These are phyloP conservation scores for Caenorhabditis tropicalis DNA, from an alignment of 1,140 invertebrate species.

Conservation along the genomic window DNA sequence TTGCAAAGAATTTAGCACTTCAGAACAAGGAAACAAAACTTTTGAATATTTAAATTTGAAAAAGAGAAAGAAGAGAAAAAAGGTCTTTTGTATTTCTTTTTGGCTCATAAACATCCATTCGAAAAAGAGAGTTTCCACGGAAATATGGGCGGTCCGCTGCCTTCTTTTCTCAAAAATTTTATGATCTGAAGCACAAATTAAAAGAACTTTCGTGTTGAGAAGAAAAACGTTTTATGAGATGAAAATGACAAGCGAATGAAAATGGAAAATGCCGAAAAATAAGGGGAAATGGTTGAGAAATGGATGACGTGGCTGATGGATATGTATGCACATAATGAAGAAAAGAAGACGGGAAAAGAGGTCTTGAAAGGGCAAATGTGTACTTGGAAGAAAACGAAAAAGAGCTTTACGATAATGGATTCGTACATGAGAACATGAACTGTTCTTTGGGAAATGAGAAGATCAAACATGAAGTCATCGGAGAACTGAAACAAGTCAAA, in stretches of 20 bases:
- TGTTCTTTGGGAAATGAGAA: not conserved
- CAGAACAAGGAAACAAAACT: not conserved
- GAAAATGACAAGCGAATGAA: not conserved
- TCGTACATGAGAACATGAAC: not conserved
- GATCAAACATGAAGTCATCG: not conserved
- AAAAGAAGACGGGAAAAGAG: not conserved
- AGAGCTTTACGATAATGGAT: not conserved
- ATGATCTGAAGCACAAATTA: not conserved
- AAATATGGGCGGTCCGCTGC: slow-evolving; percentile 24
- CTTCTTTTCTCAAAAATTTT: not conserved
- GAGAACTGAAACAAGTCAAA: too few relatives aligned
- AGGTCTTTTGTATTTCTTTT: not conserved
- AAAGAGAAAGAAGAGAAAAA: not conserved
- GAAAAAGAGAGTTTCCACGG: not conserved
- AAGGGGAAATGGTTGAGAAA: not conserved
- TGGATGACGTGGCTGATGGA: not conserved
- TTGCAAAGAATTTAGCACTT: too few relatives aligned
- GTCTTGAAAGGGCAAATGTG: not conserved
- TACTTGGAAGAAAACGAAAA: not conserved
- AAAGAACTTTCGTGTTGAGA: not conserved
- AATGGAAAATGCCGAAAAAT: not conserved
- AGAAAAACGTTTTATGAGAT: not conserved
- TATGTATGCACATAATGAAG: slow-evolving; percentile 25
- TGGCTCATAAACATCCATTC: not conserved
- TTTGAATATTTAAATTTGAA: not conserved